These are phyloP conservation scores for Tragelaphus scriptus DNA, from an alignment of 2,113 vertebrate genomes.

Conservation along the genomic window DNA sequence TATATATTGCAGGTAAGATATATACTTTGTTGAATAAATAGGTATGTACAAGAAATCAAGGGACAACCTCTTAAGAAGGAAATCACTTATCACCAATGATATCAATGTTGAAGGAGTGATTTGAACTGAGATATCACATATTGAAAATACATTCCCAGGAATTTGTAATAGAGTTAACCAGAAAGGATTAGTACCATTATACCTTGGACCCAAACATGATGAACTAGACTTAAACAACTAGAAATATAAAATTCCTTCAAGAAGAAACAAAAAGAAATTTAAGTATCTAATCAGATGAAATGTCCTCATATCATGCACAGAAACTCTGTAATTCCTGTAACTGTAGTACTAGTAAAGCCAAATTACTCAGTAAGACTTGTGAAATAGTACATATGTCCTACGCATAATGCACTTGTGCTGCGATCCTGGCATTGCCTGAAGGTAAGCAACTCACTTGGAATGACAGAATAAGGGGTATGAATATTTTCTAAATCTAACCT, in stretches of 20 bases:
- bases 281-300: neutral
- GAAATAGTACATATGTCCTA: neutral
- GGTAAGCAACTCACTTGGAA: neutral
- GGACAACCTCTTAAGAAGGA: neutral
- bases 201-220: neutral
- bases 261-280: neutral
- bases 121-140: neutral
- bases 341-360: neutral
- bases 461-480: neutral
- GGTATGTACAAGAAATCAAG: neutral
- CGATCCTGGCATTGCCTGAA: neutral
- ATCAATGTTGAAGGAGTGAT: neutral
- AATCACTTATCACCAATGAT: neutral
- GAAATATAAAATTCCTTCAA: neutral
- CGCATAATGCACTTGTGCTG: neutral
- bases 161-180: neutral
- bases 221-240: neutral
- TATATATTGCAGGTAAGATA: neutral
- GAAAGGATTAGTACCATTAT: slow-evolving; percentile 4
- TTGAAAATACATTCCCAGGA: neutral
- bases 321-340: neutral
- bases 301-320: neutral
- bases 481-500: neutral
- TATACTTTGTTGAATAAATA: neutral
- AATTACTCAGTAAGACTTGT: neutral